Conservation (phyloP, 2,888 invertebrate species). For the Lithophane semibrunnea region DNA sequence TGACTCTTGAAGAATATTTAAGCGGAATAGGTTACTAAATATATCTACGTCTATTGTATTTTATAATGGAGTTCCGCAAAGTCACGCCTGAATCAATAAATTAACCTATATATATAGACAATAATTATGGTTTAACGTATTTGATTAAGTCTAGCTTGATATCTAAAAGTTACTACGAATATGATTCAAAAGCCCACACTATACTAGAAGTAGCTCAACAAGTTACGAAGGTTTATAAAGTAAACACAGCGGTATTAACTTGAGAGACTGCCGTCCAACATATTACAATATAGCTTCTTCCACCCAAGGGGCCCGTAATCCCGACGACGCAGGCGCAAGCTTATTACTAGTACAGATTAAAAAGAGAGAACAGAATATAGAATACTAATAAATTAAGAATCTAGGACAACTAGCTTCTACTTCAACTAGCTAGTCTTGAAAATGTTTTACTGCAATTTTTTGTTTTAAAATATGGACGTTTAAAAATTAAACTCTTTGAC, state of each 20-base stretch:
- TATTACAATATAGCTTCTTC: neutral
- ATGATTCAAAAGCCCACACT: neutral
- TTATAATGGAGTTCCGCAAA: no score
- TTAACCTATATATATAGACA: no score
- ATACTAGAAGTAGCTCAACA: slow-evolving; percentile 3
- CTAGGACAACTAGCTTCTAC: neutral
- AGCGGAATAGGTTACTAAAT: no score
- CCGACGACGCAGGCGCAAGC: neutral
- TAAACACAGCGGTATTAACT: slow-evolving; percentile 14
- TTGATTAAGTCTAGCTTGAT: neutral
- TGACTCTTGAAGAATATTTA: no score
- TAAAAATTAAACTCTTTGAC: neutral
- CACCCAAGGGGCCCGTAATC: slow-evolving; percentile 9
- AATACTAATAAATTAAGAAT: neutral
- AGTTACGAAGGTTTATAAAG: slow-evolving; percentile 10
- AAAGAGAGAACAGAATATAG: neutral
- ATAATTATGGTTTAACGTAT: neutral
- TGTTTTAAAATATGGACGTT: neutral
- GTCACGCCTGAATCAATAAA: no score
- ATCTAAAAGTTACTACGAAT: neutral
- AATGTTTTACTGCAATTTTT: neutral
- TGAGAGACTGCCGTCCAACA: neutral
- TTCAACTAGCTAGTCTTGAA: neutral
- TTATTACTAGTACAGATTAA: slow-evolving; percentile 17
- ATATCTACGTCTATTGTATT: no score